phyloP scores from a whole-genome alignment of 2,113 vertebrate genomes.

The Microtus ochrogaster region DNA sequence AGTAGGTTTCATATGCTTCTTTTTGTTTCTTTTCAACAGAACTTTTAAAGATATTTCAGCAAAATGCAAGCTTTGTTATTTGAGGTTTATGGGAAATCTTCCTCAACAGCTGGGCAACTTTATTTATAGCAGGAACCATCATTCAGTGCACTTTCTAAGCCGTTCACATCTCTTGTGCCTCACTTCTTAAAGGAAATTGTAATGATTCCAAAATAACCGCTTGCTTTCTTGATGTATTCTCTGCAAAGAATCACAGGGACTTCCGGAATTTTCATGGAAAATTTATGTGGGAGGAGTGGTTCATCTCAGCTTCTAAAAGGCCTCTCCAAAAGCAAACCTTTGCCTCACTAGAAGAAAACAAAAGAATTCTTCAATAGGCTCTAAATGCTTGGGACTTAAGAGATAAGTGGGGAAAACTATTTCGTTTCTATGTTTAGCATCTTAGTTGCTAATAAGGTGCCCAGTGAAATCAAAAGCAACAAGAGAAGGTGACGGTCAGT shows the following conservation, averaged over 20 bases:
- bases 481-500: not conserved
- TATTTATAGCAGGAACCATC: slow-evolving; percentile 47
- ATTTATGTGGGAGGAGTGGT: not conserved
- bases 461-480: not conserved
- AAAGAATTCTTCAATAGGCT: not conserved
- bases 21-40: not conserved
- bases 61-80: not conserved
- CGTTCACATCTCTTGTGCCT: slow-evolving; percentile 2
- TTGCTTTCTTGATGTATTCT: slow-evolving; percentile 16
- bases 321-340: not conserved
- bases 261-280: not conserved
- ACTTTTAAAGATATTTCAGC: slow-evolving; percentile 33
- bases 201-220: slow-evolving; percentile 29
- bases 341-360: not conserved
- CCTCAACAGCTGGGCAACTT: slow-evolving; percentile 25
- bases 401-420: not conserved
- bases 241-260: not conserved
- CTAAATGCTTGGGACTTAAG: not conserved
- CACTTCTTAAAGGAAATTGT: slow-evolving; percentile 11
- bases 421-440: not conserved
- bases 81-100: slow-evolving; percentile 43
- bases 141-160: slow-evolving; percentile 37
- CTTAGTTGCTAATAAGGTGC: not conserved
- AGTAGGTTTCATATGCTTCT: not conserved
- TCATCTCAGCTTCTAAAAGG: not conserved